These are phyloP conservation scores for Festucalex cinctus DNA, from an alignment of 2,113 vertebrate genomes.

Conservation along the genomic window DNA sequence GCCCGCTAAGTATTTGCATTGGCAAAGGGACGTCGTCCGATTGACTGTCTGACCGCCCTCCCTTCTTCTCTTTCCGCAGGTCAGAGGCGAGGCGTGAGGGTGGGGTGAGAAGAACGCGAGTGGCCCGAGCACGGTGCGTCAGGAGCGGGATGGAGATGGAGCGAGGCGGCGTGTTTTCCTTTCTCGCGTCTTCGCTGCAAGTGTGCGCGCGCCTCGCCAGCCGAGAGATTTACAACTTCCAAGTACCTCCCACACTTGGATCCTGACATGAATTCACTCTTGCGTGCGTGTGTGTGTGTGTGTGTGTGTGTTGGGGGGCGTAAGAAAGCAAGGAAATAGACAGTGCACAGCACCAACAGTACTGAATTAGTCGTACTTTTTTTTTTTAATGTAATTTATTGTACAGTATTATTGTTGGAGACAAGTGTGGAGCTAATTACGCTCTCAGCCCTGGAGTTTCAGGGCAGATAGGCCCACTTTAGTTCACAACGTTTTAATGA, in stretches of 20 bases:
- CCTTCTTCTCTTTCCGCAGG: not conserved
- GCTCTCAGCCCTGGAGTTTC: no score
- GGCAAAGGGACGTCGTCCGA: not conserved
- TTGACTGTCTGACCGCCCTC: not conserved
- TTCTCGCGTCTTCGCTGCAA: not conserved
- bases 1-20: not conserved
- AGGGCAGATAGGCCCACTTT: no score
- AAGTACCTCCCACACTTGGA: constrained; percentile 9
- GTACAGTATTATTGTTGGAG: not conserved
- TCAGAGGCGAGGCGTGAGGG: not conserved
- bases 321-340: not conserved
- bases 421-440: no score
- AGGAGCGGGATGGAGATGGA: not conserved
- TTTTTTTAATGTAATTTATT: not conserved
- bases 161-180: not conserved
- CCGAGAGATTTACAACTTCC: constrained; percentile 9
- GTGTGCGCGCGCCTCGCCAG: not conserved
- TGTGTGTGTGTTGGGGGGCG: not conserved
- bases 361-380: not conserved
- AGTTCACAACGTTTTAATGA: no score
- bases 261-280: not conserved
- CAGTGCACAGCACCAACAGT: not conserved
- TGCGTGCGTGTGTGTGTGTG: not conserved
- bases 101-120: not conserved
- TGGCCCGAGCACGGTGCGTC: not conserved